Conservation (phyloP, 2,113 vertebrate genomes). For the Clupea harengus region DNA sequence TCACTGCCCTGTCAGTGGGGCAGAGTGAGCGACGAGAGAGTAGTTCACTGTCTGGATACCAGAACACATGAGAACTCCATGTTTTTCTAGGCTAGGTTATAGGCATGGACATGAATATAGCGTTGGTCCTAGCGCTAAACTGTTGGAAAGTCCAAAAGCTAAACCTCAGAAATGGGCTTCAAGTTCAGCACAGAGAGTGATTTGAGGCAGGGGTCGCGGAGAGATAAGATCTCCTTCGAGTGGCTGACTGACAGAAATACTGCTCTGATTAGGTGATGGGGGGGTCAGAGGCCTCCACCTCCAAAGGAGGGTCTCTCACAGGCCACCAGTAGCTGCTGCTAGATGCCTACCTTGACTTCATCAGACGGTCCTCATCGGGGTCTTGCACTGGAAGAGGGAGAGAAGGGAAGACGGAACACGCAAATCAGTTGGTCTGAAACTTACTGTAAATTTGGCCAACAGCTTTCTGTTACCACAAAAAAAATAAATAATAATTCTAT, state of each 20-base stretch:
- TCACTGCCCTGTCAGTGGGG: not conserved
- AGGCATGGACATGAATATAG: not conserved
- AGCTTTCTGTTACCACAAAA: not conserved
- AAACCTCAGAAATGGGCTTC: constrained; percentile 5
- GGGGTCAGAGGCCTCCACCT: not conserved
- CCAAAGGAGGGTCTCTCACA: not conserved
- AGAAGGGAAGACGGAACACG: not conserved
- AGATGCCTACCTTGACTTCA: constrained; percentile 89
- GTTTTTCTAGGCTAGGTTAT: not conserved
- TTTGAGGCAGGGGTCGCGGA: constrained; percentile 3
- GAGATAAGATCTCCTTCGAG: not conserved
- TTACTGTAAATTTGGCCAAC: not conserved
- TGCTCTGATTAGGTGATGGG: constrained; percentile 5
- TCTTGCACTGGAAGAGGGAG: constrained; percentile 77
- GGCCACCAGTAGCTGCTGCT: constrained; percentile 55
- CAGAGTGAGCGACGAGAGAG: not conserved
- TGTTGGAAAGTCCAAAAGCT: constrained; percentile 11
- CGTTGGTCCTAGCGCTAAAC: not conserved
- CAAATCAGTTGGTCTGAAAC: not conserved
- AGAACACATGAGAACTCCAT: not conserved
- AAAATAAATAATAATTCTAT: too few relatives aligned
- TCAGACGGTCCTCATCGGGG: constrained; percentile 83
- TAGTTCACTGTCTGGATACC: not conserved
- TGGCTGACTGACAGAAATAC: not conserved
- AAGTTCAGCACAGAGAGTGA: constrained; percentile 46